phyloP scores from a whole-genome alignment of 2,797 vertebrate species.

The Tamandua tetradactyla region DNA sequence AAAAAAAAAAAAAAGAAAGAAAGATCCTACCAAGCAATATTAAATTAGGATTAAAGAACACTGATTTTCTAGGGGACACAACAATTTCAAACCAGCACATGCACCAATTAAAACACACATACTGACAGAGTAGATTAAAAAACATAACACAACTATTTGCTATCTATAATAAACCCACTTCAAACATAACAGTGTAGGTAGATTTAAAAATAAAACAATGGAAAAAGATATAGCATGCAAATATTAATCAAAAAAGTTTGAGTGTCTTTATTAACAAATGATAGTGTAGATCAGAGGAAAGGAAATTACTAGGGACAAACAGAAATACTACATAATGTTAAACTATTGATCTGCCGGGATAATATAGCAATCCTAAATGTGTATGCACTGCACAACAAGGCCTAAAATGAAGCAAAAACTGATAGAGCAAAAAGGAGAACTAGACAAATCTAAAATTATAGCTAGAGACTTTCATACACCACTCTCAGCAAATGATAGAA shows the following conservation, averaged over 20 bases:
- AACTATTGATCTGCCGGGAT: not conserved
- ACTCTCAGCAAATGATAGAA: too few species aligned
- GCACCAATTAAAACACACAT: too few species aligned
- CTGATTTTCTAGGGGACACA: too few species aligned
- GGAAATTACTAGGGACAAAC: not conserved
- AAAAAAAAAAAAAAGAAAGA: too few species aligned
- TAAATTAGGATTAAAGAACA: too few species aligned
- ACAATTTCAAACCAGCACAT: too few species aligned
- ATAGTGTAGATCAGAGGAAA: not conserved
- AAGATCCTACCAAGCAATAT: too few species aligned
- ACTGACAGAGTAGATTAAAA: not conserved
- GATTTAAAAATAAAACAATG: not conserved
- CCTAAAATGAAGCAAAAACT: not conserved
- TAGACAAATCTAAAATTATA: not conserved
- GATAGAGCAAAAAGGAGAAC: not conserved
- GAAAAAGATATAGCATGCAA: too few species aligned
- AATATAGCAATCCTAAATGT: not conserved
- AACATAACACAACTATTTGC: not conserved
- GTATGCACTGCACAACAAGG: not conserved
- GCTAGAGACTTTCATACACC: too few species aligned
- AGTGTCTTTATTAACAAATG: not conserved
- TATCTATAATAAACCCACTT: not conserved
- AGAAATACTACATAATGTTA: not conserved
- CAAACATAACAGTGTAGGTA: not conserved
- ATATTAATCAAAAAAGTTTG: not conserved